Conservation (phyloP, 35 echinoderm and acorn worm species). For the Nesometra sesokonis region DNA sequence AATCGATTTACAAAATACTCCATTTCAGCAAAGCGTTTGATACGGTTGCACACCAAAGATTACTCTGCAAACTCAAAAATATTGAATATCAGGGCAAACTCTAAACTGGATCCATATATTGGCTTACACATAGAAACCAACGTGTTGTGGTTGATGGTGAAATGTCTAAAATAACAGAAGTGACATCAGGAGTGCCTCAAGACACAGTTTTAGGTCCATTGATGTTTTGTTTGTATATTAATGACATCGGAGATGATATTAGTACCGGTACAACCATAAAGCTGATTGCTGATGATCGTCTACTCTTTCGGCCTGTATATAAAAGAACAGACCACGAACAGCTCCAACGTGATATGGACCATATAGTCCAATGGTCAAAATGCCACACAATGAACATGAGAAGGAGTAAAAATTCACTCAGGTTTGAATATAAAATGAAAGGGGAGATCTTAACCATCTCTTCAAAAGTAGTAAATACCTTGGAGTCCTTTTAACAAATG, state of each 20-base stretch:
- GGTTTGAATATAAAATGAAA: background rate
- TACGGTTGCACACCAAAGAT: conserved; percentile 10
- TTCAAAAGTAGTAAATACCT: conserved; percentile 8
- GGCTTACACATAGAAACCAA: background rate
- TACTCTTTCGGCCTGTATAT: background rate
- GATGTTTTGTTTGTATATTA: background rate
- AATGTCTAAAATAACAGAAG: background rate
- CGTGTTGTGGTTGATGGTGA: conserved; percentile 18
- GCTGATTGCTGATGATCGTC: conserved; percentile 31
- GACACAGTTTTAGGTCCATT: conserved; percentile 10
- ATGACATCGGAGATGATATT: conserved; percentile 6
- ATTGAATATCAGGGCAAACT: conserved; percentile 17
- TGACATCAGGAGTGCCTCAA: conserved; percentile 30
- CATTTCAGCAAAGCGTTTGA: conserved; percentile 31
- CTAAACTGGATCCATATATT: conserved; percentile 23
- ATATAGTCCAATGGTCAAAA: conserved; percentile 2
- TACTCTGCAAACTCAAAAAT: conserved; percentile 9
- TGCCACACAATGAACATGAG: conserved; percentile 18
- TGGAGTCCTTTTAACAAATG: conserved; percentile 12
- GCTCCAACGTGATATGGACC: conserved; percentile 13
- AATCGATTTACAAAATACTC: conserved; percentile 29
- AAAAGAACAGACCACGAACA: background rate
- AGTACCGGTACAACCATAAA: background rate
- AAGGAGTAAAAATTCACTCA: background rate
- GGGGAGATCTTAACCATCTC: background rate